Conservation (phyloP, 2,888 invertebrate genomes). For the Trichogramma dendrolimi region DNA sequence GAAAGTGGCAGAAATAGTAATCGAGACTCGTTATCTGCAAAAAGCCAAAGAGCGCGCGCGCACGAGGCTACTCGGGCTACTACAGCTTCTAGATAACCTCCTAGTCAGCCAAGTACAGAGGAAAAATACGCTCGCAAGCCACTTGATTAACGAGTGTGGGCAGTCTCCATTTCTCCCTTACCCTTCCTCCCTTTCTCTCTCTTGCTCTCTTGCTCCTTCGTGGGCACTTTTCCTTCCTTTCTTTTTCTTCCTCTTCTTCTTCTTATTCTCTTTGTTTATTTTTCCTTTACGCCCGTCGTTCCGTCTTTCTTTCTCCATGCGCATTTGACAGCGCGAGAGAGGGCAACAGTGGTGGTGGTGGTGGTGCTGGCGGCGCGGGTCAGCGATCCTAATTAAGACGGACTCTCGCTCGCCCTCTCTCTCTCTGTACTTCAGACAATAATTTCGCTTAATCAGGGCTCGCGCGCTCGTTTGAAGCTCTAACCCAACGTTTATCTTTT, state of each 20-base stretch:
- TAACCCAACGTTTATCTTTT: no score
- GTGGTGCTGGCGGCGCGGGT: slow-evolving; percentile 24
- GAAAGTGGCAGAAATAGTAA: slow-evolving; percentile 23
- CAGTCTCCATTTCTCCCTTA: slow-evolving; percentile 11
- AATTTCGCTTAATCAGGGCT: no score
- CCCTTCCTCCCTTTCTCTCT: not conserved
- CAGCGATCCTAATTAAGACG: slow-evolving; percentile 23
- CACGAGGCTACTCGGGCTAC: not conserved
- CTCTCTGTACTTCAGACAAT: no score
- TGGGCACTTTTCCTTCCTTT: not conserved
- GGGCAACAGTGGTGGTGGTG: slow-evolving; percentile 33
- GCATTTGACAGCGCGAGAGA: slow-evolving; percentile 20
- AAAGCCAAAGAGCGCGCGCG: slow-evolving; percentile 16
- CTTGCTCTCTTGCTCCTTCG: not conserved
- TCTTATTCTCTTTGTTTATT: not conserved
- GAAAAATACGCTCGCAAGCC: slow-evolving; percentile 19
- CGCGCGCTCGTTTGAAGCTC: no score
- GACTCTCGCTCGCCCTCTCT: slow-evolving; percentile 3
- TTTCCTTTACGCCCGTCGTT: slow-evolving; percentile 1
- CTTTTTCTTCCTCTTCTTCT: not conserved
- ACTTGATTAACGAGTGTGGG: slow-evolving; percentile 30
- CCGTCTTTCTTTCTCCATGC: slow-evolving; percentile 2
- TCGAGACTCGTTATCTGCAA: slow-evolving; percentile 23
- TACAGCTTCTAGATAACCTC: no score
- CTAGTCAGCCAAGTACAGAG: not conserved